phyloP scores from a whole-genome alignment of 1,140 invertebrate species.

The Yoshiicerus persimilis region DNA sequence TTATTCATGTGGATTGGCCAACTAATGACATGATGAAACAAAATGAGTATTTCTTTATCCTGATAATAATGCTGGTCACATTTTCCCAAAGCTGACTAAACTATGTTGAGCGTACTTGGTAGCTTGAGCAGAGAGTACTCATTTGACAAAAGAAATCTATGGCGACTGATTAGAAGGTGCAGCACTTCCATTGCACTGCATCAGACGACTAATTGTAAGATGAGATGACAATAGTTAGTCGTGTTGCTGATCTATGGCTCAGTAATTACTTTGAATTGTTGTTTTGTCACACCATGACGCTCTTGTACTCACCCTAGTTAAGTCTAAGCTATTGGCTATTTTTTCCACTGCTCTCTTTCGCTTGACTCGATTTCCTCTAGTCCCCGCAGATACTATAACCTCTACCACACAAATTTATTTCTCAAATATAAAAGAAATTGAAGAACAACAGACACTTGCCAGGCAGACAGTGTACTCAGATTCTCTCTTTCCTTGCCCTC shows the following conservation, averaged over 20 bases:
- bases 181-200: not conserved
- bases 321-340: not conserved
- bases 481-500: not conserved
- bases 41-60: not conserved
- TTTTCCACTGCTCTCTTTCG: not conserved
- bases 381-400: not conserved
- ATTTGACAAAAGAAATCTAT: not conserved
- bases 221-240: not conserved
- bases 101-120: not conserved
- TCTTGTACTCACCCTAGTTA: not conserved
- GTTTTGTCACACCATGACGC: not conserved
- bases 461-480: not conserved
- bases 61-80: not conserved
- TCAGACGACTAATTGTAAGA: not conserved
- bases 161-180: not conserved
- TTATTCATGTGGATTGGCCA: no score
- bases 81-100: not conserved
- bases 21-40: no score
- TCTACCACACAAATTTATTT: not conserved
- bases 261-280: slow-evolving; percentile 33
- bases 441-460: not conserved
- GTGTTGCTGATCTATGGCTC: slow-evolving; percentile 26
- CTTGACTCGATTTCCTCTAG: not conserved
- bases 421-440: not conserved
- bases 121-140: not conserved